Evolutionary conservation across 2,113 vertebrate species (phyloP), one percentile per base, ranked within the genome.

Genomic region (Notothenia coriiceps): DNA sequence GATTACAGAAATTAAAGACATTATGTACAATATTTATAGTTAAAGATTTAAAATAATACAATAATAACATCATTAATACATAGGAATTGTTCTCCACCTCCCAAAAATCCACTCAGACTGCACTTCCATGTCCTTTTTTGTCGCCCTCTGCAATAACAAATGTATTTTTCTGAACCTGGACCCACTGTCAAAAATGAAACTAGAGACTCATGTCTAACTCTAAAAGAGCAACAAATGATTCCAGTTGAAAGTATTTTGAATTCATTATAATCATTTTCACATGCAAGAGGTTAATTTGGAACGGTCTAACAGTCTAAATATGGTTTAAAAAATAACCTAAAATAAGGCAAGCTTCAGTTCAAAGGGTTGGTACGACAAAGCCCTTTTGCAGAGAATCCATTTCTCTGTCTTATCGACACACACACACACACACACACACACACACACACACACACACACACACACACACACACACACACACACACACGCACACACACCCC

Each of bases 1-100:
- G 93, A 90, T 94, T 94, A 95, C 91, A 95, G 82, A 95, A 94
- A 94, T 93, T 2, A 93, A 94, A 89, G 83, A 91, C 89, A 93
- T 90, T 95, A 92, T 96, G 91, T 95, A 95, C 95, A 95, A 90
- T 95, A 95, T 95, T 95, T 95, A 95, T 93, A 96, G 75, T 90
- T 94, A 92, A 81, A 89, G 74, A 92, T 84, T 93, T 91, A 88
- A 92, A 95, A 95, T 93, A 89, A 94, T 90, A 94, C 88, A 93
- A 74, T 93, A 91, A 83, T 87, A 95, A 83, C 79, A 86, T 88
- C 84, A 86, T 89, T 86, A 86, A 92, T 83, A 86, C 79, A 89
- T 89, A 89, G 80, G 90, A 90, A 89, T 80, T 86, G 71, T 87
- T 91, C 76, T 89, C 85, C 84, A 83, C 60, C 74, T 85, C 69